A percentile compares a stretch with the other conserved stretches of the same genome.
phyloP scores from a whole-genome alignment of 2,888 invertebrate species.

The Drosophila seclusa region DNA sequence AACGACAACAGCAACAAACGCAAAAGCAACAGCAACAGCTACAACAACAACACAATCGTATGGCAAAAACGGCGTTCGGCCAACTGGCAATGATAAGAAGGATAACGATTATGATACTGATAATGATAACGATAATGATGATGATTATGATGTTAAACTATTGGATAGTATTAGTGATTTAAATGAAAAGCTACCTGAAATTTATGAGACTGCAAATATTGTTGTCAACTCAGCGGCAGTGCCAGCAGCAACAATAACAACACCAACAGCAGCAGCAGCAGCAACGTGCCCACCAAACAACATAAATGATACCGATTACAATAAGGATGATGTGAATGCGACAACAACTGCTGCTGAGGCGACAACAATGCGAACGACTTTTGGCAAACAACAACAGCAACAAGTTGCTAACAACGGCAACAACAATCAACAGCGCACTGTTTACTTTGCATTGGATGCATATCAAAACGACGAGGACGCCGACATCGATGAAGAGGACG shows the following conservation, averaged over 20 bases:
- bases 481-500: constrained; percentile 61
- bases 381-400: constrained; percentile 66
- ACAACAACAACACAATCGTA: constrained; percentile 57
- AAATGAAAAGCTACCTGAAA: constrained; percentile 84
- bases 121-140: constrained; percentile 29
- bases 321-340: constrained; percentile 51
- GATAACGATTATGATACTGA: constrained; percentile 54
- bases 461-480: constrained; percentile 75
- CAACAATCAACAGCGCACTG: constrained; percentile 67
- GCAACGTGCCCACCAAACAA: constrained; percentile 79
- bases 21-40: constrained; percentile 47
- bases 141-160: constrained; percentile 71
- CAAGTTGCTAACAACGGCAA: constrained; percentile 21
- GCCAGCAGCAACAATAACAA: constrained; percentile 44
- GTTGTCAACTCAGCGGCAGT: constrained; percentile 80
- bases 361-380: constrained; percentile 82
- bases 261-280: constrained; percentile 43
- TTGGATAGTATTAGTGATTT: constrained; percentile 85
- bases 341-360: constrained; percentile 60
- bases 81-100: constrained; percentile 49
- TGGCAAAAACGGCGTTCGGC: constrained; percentile 52
- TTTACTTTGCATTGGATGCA: constrained; percentile 73
- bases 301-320: constrained; percentile 52
- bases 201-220: constrained; percentile 84
- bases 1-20: constrained; percentile 49